Base-by-base conservation (phyloP, 2,113 vertebrate species). In the Melanotaenia duboulayi region DNA sequence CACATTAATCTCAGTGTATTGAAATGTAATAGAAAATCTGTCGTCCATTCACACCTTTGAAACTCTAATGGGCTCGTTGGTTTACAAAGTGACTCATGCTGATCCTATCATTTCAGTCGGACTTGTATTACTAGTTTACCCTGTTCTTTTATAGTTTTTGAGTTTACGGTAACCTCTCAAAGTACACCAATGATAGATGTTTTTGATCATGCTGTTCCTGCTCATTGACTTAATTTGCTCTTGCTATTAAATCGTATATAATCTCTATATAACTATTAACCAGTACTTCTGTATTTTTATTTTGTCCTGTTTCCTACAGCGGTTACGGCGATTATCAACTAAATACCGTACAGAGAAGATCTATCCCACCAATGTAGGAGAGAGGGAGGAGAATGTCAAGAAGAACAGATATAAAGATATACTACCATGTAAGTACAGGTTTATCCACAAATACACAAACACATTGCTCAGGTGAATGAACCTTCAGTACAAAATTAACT, bases 401-500 rank as follows among this genome's bases (percentile, higher is more conserved):
- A 99, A 98, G 95, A 99, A 99, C 91, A 92, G 98, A 96, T 99
- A 99, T 78, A 99, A 99, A 91, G 98, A 99, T 90, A 99, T 99
- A 87, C 92, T 99, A 81, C 97, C 98, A 73, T 99, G 98, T 99
- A 94, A 97, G 97, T 95, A 66, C 9, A 1, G 2, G 3, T 11
- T 23, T 19, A 49, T 14, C 13, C 17, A 56, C 65, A 39, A 9
- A 16, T 10, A 14, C 11, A 12, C 40, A 64, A 9, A 17, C 25
- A 14, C 17, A 17, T 64, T 55, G 11, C 37, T 32, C 13, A 6
- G 40, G 37, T 46, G 25, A 19, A 37, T 19, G 14, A 32, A 57
- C 35, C 12, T 19, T 17, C 17, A 12, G 4, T 39, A 8, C 32
- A n/a, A 7, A 11, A 10, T 17, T 11, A 25, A 9, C 24, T 4